Conservation (phyloP, 2,113 vertebrate genomes). For the Oenanthe melanoleuca region DNA sequence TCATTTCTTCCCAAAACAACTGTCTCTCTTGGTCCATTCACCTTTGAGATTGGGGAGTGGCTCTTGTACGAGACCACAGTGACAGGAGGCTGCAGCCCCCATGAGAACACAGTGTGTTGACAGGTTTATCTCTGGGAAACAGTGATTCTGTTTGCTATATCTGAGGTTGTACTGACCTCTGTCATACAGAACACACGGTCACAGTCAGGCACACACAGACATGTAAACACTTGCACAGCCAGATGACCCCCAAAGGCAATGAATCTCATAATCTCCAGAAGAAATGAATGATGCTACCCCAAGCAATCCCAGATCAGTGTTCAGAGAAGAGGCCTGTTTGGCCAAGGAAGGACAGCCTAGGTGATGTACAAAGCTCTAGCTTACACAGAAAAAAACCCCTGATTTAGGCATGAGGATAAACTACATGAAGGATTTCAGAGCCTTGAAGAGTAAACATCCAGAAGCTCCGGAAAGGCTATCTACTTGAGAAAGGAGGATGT, state of each 20-base stretch:
- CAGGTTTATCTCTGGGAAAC: background rate
- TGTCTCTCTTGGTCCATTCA: background rate
- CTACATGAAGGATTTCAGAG: background rate
- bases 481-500: background rate
- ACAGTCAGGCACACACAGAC: background rate
- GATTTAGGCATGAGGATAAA: background rate
- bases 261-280: background rate
- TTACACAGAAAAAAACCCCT: background rate
- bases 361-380: background rate
- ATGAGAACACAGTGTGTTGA: background rate
- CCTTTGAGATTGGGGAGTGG: fast-evolving
- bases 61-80: fast-evolving
- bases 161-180: background rate
- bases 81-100: background rate
- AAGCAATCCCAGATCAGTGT: background rate
- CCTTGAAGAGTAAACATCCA: background rate
- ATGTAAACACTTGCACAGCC: background rate
- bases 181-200: background rate
- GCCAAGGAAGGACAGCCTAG: background rate
- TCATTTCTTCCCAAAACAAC: background rate
- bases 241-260: background rate
- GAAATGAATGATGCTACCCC: background rate
- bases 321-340: background rate
- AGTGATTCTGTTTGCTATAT: background rate
- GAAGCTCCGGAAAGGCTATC: conserved; percentile 4